Conservation (phyloP, 1,140 invertebrate species). For the Idris sp. region DNA sequence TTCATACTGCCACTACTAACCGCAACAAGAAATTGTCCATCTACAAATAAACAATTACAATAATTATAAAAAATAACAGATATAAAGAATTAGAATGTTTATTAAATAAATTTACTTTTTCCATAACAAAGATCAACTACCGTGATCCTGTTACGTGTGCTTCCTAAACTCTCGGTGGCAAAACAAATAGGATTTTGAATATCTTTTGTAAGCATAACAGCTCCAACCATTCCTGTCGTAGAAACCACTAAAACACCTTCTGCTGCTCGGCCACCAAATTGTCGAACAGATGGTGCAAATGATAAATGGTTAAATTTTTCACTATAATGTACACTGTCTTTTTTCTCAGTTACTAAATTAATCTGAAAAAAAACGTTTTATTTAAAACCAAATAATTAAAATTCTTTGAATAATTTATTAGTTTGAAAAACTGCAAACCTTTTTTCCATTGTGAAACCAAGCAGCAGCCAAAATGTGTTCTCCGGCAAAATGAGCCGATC, state of each 20-base stretch:
- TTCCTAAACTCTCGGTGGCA: conserved; percentile 84
- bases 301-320: conserved; percentile 90
- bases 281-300: conserved; percentile 88
- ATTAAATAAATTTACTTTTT: conserved; percentile 79
- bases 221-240: conserved; percentile 89
- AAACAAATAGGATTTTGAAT: conserved; percentile 74
- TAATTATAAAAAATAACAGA: background rate
- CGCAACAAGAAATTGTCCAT: conserved; percentile 89
- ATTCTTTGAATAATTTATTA: too few species aligned
- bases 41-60: conserved; percentile 71
- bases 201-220: conserved; percentile 81
- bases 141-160: conserved; percentile 85
- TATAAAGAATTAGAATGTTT: background rate
- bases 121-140: conserved; percentile 86
- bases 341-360: conserved; percentile 84
- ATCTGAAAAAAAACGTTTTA: conserved; percentile 63
- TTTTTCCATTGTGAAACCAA: conserved; percentile 92
- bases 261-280: conserved; percentile 89
- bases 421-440: conserved; percentile 63
- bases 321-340: conserved; percentile 87
- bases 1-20: conserved; percentile 83
- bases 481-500: conserved; percentile 80
- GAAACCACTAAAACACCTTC: conserved; percentile 91
- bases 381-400: conserved; percentile 15
- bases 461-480: conserved; percentile 89